phyloP scores from a whole-genome alignment of 2,113 vertebrate species.

The Tyto alba region DNA sequence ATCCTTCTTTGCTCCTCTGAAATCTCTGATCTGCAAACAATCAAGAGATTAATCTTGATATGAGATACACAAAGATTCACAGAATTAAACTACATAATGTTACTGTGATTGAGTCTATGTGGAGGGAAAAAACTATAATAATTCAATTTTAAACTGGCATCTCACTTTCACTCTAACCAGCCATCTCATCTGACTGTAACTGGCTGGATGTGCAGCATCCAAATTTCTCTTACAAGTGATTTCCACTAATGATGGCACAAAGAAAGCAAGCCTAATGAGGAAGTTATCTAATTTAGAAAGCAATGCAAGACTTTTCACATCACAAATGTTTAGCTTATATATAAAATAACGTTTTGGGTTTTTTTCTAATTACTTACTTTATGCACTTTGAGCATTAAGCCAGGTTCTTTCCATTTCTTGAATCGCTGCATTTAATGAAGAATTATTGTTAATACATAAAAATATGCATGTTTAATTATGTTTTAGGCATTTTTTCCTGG shows the following conservation, averaged over 20 bases:
- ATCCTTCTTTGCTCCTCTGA: not conserved
- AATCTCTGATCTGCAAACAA: not conserved
- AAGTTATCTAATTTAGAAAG: not conserved
- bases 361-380: not conserved
- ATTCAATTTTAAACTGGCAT: not conserved
- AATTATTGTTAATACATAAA: not conserved
- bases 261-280: not conserved
- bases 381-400: not conserved
- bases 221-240: not conserved
- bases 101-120: not conserved
- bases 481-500: not conserved
- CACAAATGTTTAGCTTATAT: not conserved
- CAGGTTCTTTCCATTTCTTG: slow-evolving; percentile 2
- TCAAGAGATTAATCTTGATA: not conserved
- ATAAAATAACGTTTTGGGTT: not conserved
- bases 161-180: not conserved
- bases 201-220: not conserved
- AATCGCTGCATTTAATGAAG: not conserved
- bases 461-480: not conserved
- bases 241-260: not conserved
- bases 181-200: not conserved
- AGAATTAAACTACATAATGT: not conserved
- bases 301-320: not conserved
- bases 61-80: not conserved
- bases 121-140: not conserved